A percentile compares a stretch with the other conserved stretches of the same genome.
These are phyloP conservation scores for Calameuta filiformis DNA, from an alignment of 2,888 invertebrate genomes.

Conservation along the genomic window DNA sequence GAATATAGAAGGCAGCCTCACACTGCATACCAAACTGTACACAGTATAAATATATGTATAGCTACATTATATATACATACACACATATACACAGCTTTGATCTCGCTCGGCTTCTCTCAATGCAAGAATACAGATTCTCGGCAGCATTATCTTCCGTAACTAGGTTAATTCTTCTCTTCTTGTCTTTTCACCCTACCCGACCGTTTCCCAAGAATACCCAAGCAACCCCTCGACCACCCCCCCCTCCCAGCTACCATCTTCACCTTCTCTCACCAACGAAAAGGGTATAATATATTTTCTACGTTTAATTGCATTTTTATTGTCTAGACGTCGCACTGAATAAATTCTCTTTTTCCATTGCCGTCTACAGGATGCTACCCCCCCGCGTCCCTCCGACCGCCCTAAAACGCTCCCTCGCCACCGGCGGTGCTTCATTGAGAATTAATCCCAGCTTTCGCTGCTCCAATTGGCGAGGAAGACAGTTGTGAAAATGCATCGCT, in stretches of 20 bases:
- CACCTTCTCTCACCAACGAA: background rate
- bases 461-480: constrained; percentile 11
- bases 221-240: no score
- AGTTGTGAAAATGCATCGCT: no score
- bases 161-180: constrained; percentile 50
- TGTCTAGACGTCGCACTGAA: background rate
- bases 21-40: no score
- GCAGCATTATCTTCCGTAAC: constrained; percentile 50
- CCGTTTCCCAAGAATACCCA: no score
- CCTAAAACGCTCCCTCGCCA: no score
- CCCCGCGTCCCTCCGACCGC: no score
- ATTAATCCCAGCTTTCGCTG: constrained; percentile 18
- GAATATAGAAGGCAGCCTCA: no score
- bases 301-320: constrained; percentile 5
- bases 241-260: no score
- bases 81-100: no score
- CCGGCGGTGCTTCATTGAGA: constrained; percentile 10
- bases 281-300: background rate
- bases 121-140: constrained; percentile 43
- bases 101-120: background rate
- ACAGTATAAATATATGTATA: no score
- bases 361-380: background rate
- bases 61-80: no score
- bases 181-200: constrained; percentile 23
- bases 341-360: background rate